Evolutionary conservation across 2,888 invertebrate species (phyloP).

Genomic region (Rotaria macrura): DNA sequence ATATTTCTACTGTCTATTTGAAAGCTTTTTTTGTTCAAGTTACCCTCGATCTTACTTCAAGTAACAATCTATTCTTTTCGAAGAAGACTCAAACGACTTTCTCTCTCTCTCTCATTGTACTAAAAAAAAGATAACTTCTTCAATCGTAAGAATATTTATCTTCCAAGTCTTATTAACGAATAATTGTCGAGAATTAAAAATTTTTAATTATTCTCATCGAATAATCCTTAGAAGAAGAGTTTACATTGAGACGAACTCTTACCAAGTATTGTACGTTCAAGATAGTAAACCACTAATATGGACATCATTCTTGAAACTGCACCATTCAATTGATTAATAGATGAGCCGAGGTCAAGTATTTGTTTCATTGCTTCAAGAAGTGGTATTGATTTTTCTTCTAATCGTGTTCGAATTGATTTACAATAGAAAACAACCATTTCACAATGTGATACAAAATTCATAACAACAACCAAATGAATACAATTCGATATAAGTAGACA

Average conservation of each 20-base stretch:
- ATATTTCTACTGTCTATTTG: no score
- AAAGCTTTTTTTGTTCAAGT: no score
- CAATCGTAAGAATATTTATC: no score
- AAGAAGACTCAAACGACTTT: no score
- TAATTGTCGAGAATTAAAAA: no score
- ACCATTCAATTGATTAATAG: constrained; percentile 44
- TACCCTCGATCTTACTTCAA: no score
- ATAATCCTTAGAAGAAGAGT: no score
- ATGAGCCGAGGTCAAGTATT: constrained; percentile 42
- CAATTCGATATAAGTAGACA: constrained; percentile 43
- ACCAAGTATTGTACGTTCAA: constrained; percentile 46
- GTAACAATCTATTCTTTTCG: no score
- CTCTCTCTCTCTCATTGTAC: no score
- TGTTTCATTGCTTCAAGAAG: constrained; percentile 47
- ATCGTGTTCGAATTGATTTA: constrained; percentile 41
- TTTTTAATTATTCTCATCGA: no score
- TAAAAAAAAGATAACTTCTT: no score
- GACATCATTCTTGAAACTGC: constrained; percentile 46
- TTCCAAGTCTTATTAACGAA: no score
- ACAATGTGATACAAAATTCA: constrained; percentile 49
- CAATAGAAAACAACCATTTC: constrained; percentile 47
- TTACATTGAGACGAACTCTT: not conserved
- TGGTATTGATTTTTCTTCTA: constrained; percentile 45
- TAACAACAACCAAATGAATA: constrained; percentile 46
- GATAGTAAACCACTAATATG: constrained; percentile 43